These are phyloP conservation scores for Nasonia vitripennis DNA, from an alignment of 1,140 invertebrate genomes.

Conservation along the genomic window DNA sequence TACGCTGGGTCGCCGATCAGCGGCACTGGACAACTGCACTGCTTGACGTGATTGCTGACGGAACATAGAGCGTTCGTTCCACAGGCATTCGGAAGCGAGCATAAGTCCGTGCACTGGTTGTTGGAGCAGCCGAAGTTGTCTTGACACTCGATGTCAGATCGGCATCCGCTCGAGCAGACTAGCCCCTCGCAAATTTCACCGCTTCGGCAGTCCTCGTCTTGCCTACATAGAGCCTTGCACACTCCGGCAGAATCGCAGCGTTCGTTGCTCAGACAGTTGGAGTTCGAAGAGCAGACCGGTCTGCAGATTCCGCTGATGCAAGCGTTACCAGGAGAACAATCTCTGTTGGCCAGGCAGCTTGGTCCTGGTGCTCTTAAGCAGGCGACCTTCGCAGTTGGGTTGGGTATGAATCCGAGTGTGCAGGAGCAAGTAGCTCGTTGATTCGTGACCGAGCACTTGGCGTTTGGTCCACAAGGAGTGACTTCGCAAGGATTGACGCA, in stretches of 20 bases:
- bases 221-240: conserved; percentile 84
- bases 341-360: conserved; percentile 83
- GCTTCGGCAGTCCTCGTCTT: conserved; percentile 86
- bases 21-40: conserved; percentile 83
- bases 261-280: conserved; percentile 88
- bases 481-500: conserved; percentile 87
- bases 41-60: conserved; percentile 81
- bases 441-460: conserved; percentile 86
- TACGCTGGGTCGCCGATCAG: conserved; percentile 85
- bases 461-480: conserved; percentile 89
- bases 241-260: conserved; percentile 79
- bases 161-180: conserved; percentile 86
- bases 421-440: conserved; percentile 90
- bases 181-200: conserved; percentile 90
- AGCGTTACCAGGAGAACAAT: conserved; percentile 81
- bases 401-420: conserved; percentile 85
- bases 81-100: conserved; percentile 85
- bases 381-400: conserved; percentile 87
- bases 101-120: conserved; percentile 85
- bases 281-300: conserved; percentile 84
- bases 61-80: conserved; percentile 87
- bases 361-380: conserved; percentile 85
- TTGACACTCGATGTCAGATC: conserved; percentile 86
- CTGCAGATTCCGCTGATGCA: conserved; percentile 85
- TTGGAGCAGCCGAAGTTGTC: conserved; percentile 82